Evolutionary conservation across 2,888 invertebrate species (phyloP).

Genomic region (Mechanitis messenoides): DNA sequence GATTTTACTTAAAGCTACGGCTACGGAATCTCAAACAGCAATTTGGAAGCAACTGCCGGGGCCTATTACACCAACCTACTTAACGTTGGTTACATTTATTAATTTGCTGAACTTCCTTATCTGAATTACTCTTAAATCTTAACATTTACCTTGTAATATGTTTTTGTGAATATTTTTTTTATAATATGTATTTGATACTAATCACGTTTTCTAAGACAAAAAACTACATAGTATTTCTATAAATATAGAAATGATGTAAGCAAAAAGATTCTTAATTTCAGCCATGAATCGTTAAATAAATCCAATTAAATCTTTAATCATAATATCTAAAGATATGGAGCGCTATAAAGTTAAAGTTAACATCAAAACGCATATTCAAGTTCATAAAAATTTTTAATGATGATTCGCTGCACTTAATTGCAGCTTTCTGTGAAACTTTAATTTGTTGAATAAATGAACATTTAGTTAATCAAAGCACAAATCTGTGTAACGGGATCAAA

Average conservation of each 20-base stretch:
- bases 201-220: conserved; percentile 61
- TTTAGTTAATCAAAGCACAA: conserved; percentile 26
- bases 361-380: conserved; percentile 1
- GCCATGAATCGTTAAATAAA: conserved; percentile 20
- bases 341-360: neutral
- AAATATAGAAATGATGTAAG: conserved; percentile 56
- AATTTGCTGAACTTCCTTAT: conserved; percentile 62
- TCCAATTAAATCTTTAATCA: conserved; percentile 13
- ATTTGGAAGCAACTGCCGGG: conserved; percentile 18
- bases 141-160: conserved; percentile 67
- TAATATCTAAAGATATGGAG: conserved; percentile 2
- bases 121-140: conserved; percentile 60
- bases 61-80: conserved; percentile 28
- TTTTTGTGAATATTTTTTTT: conserved; percentile 64
- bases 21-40: conserved; percentile 18
- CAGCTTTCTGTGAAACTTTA: conserved; percentile 13
- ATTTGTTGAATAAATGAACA: conserved; percentile 25
- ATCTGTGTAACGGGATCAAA: conserved; percentile 24
- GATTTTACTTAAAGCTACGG: conserved; percentile 13
- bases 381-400: neutral
- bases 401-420: conserved; percentile 10
- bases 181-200: conserved; percentile 61
- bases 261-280: conserved; percentile 47
- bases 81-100: conserved; percentile 48
- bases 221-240: conserved; percentile 47